Base-by-base conservation (phyloP, 53 echinoderm and acorn worm species). In the Antedon mediterranea region DNA sequence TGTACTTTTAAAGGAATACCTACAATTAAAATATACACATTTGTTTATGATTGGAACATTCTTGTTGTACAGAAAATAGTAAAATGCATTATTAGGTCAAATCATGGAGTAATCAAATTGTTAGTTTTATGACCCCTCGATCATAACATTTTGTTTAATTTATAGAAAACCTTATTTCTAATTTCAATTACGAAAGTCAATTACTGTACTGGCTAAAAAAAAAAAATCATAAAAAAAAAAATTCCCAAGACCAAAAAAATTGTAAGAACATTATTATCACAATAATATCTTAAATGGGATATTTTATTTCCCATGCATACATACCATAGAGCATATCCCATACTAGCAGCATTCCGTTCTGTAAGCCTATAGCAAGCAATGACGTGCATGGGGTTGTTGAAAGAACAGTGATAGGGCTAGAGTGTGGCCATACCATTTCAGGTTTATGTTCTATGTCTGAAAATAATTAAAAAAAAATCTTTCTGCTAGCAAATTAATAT, bases 391-490 rank as follows among this genome's bases (percentile, higher is more conserved):
- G 90, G 31, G 86, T 84, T 32, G 85, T 79, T 9, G 90, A 78
- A 71, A 98, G 79, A 32, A 87, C 86, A 31, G 88, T 88, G 33
- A 92, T 43, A 23, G 77, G 78, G 71, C 88, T 86, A 32, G 88
- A 88, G 77, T 84, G 86, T 28, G 98, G 98, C 92, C 92, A 88
- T 28, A 98, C 85, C 43, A 87, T 76, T 43, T 98, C 92, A 23
- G 98, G 92, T 75, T 98, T 98, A 78, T 89, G 90, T 81, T 98
- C 98, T 71, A 98, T 32, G 81, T 98, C 92, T 98, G 33, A 23
- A 74, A 28, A 77, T n/a, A n/a, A n/a, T n/a, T n/a, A n/a, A n/a
- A n/a, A n/a, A n/a, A n/a, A n/a, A n/a, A n/a, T n/a, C n/a, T n/a
- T n/a, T n/a, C n/a, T n/a, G n/a, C n/a, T n/a, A n/a, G n/a, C n/a